Base-by-base conservation (phyloP, 2,888 invertebrate species). In the Camponotus fellah region DNA sequence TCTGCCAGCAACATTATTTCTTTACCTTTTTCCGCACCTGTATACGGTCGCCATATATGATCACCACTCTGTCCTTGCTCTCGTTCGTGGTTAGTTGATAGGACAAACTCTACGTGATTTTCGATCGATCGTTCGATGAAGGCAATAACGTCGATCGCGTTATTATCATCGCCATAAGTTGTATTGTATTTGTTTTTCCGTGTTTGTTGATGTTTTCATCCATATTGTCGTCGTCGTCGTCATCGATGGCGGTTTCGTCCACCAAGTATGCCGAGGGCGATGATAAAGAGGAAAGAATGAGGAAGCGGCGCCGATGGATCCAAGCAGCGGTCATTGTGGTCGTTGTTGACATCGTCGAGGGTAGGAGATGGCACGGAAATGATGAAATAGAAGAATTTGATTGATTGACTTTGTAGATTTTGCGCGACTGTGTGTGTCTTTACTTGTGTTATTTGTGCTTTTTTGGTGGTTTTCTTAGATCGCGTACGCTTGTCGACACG, bases 21-120 rank as follows among this genome's bases (percentile, higher is more conserved):
- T 93, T 95, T 95, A 95, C 95, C 95, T 95, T 95, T 92, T 94
- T 94, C 91, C 95, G 95, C 89, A 95, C 95, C 95, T 95, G 95
- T 92, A 95, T 95, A 95, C 95, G 95, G 94, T 95, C 95, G 93
- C 95, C 95, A 93, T 95, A 95, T 91, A 95, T 95, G 93, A 95
- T 95, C 94, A 95, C 95, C 94, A 95, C 95, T 93, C 95, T 95
- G 93, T 95, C 95, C 95, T 94, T 95, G 94, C 94, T 95, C 92
- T 95, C 95, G 93, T 94, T 95, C 90, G 94, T 93, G 83, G 95
- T 95, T 89, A 95, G 95, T 91, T 95, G 95, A 94, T 95, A 95
- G 89, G 95, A 95, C 92, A 95, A 93, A 93, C 95, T 95, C 95
- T 95, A 92, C 72, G 37, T 68, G 68, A 69, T 64, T 77, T 85